These are phyloP conservation scores for Vidua chalybeata DNA, from an alignment of 2,113 vertebrate genomes.

Conservation along the genomic window DNA sequence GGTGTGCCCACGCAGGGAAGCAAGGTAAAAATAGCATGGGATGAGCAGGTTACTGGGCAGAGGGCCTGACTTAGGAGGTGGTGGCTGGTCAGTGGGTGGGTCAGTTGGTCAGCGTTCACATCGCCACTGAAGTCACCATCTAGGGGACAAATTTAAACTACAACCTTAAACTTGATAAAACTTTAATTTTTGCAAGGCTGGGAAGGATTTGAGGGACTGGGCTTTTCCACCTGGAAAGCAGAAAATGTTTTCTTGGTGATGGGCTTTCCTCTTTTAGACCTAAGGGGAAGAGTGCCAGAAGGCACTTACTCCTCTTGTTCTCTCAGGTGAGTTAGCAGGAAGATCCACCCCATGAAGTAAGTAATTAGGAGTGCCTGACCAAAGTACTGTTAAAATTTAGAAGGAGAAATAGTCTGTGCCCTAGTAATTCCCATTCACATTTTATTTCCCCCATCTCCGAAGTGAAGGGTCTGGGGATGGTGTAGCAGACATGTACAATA, in stretches of 20 bases:
- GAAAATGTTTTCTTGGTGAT: not conserved
- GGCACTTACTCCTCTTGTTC: not conserved
- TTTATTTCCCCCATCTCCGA: not conserved
- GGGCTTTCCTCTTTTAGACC: not conserved
- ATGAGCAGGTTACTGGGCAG: not conserved
- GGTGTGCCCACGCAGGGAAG: fast-evolving
- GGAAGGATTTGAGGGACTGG: not conserved
- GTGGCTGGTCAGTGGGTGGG: not conserved
- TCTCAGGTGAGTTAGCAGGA: not conserved
- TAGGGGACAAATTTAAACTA: not conserved
- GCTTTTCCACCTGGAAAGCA: not conserved
- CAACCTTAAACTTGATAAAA: not conserved
- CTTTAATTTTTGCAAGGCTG: not conserved
- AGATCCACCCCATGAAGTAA: not conserved
- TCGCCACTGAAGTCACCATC: fast-evolving
- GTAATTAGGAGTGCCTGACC: not conserved
- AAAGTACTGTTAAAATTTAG: not conserved
- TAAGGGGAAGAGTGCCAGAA: not conserved
- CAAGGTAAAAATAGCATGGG: not conserved
- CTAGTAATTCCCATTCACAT: not conserved
- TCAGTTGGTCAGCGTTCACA: not conserved
- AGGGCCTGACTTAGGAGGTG: not conserved
- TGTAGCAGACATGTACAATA: not conserved
- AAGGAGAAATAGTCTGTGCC: not conserved
- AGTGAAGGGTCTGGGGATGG: not conserved